Conservation (phyloP, 2,888 invertebrate genomes). For the Sarcophaga variegata region DNA sequence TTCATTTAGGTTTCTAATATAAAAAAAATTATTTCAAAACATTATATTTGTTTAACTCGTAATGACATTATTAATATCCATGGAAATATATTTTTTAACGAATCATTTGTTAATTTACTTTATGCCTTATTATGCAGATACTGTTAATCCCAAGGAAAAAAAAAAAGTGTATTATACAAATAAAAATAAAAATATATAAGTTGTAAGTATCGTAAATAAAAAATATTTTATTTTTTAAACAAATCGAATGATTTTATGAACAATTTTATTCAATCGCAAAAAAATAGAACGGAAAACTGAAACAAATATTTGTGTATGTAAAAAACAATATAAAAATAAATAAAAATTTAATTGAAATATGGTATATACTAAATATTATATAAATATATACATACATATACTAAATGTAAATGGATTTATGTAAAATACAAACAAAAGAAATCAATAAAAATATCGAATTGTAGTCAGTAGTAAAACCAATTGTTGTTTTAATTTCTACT, state of each 20-base stretch:
- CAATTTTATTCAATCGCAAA: constrained; percentile 37
- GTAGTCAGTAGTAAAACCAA: constrained; percentile 51
- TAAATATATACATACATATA: constrained; percentile 1
- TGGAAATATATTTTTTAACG: not conserved
- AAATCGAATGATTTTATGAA: constrained; percentile 52
- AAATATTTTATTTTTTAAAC: constrained; percentile 49
- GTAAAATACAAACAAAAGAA: constrained; percentile 61
- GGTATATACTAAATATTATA: constrained; percentile 2
- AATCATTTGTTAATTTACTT: constrained; percentile 35
- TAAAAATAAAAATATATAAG: constrained; percentile 41
- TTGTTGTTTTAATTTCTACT: not conserved
- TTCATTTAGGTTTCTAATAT: constrained; percentile 43
- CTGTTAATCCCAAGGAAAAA: too few species aligned
- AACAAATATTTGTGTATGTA: constrained; percentile 31
- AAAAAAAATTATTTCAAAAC: constrained; percentile 4
- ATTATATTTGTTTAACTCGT: not conserved
- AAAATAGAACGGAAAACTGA: not conserved
- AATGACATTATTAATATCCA: not conserved
- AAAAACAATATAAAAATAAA: constrained; percentile 2
- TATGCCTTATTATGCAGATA: constrained; percentile 37
- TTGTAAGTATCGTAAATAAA: constrained; percentile 41
- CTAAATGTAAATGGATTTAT: constrained; percentile 61
- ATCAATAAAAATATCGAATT: constrained; percentile 44
- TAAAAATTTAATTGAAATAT: not conserved
- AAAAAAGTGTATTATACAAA: not conserved